These are phyloP conservation scores for Temnothorax longispinosus DNA, from an alignment of 1,140 invertebrate genomes.

Conservation along the genomic window DNA sequence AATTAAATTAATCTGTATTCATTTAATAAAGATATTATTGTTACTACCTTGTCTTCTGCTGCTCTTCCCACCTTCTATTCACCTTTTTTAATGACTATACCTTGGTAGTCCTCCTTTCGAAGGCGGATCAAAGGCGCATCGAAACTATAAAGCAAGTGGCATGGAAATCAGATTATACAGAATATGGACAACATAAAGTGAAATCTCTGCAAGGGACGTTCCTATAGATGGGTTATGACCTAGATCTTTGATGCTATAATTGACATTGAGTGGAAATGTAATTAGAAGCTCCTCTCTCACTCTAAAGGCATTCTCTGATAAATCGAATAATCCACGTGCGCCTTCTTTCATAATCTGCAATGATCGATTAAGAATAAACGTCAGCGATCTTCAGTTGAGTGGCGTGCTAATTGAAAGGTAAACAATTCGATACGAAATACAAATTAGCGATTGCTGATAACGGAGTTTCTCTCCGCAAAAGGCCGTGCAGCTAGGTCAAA, in stretches of 20 bases:
- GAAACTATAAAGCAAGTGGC: slow-evolving; percentile 55
- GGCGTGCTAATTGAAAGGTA: slow-evolving; percentile 44
- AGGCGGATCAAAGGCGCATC: slow-evolving; percentile 2
- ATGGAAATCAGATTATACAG: slow-evolving; percentile 62
- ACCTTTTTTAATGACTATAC: slow-evolving; percentile 27
- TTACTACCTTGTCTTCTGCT: background rate
- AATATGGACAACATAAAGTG: slow-evolving; percentile 67
- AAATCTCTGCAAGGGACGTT: slow-evolving; percentile 36
- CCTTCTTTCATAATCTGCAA: slow-evolving; percentile 17
- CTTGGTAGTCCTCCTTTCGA: background rate
- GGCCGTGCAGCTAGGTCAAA: background rate
- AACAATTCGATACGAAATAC: slow-evolving; percentile 11
- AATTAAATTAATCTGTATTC: background rate
- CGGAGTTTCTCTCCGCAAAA: background rate
- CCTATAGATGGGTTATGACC: slow-evolving; percentile 58
- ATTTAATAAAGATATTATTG: background rate
- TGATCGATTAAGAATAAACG: slow-evolving; percentile 35
- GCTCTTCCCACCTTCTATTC: background rate
- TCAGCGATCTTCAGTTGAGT: background rate
- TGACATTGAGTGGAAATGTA: slow-evolving; percentile 66
- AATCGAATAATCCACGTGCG: slow-evolving; percentile 2
- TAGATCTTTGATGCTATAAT: slow-evolving; percentile 67
- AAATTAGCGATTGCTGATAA: background rate
- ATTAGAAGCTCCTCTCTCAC: slow-evolving; percentile 63
- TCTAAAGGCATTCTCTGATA: slow-evolving; percentile 33